These are phyloP conservation scores for Synanceia verrucosa DNA, from an alignment of 2,797 vertebrate species.

Conservation along the genomic window DNA sequence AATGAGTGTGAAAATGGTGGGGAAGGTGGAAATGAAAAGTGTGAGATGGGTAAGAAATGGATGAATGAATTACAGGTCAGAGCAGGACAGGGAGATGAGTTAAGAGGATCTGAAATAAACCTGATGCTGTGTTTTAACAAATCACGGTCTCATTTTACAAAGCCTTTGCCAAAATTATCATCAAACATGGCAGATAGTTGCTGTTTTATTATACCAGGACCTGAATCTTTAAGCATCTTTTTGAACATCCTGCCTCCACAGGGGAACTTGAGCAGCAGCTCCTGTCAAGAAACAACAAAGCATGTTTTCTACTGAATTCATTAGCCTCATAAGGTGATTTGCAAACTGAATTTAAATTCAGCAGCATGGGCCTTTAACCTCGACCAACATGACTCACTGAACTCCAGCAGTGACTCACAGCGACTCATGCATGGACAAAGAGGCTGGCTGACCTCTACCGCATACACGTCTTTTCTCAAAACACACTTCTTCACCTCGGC, in stretches of 20 bases:
- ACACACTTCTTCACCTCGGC: not conserved
- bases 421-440: not conserved
- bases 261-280: not conserved
- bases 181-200: not conserved
- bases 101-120: no score
- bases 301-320: conserved; percentile 2
- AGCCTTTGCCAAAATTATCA: not conserved
- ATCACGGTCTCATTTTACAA: not conserved
- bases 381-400: not conserved
- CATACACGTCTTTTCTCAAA: not conserved
- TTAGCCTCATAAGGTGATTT: conserved; percentile 2
- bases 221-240: not conserved
- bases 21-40: not conserved
- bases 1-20: conserved; percentile 19
- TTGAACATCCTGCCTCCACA: not conserved
- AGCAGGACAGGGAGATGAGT: conserved; percentile 8
- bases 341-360: conserved; percentile 13
- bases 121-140: accelerated
- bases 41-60: not conserved
- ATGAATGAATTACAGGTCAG: conserved; percentile 6
- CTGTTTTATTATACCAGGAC: not conserved
- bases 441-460: conserved; percentile 3
- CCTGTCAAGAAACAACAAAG: not conserved
- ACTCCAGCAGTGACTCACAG: conserved; percentile 1
- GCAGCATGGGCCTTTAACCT: not conserved